Conservation (phyloP, 2,113 vertebrate species). For the Macrotus californicus region DNA sequence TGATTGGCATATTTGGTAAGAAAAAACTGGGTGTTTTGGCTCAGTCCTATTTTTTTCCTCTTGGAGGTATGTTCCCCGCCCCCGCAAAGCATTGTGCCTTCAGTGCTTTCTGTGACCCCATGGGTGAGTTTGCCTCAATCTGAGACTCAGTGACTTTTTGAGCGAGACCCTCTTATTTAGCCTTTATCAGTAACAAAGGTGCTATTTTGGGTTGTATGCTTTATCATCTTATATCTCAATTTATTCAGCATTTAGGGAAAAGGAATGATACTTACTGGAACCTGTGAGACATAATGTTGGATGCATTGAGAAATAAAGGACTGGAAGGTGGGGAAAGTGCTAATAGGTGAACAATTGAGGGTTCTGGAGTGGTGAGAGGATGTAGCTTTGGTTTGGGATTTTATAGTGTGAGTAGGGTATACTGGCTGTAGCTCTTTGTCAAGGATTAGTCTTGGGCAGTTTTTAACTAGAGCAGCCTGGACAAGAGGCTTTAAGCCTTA, state of each 20-base stretch:
- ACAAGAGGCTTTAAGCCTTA: background rate
- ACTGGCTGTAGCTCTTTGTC: background rate
- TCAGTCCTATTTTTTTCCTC: background rate
- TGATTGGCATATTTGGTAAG: background rate
- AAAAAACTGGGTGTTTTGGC: background rate
- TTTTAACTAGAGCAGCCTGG: background rate
- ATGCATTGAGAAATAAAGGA: background rate
- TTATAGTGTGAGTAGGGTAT: background rate
- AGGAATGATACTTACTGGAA: background rate
- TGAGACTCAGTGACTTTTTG: background rate
- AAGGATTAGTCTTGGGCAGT: background rate
- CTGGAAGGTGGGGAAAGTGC: background rate
- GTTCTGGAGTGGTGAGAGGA: background rate
- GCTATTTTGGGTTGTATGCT: background rate
- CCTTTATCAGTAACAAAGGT: background rate
- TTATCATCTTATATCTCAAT: background rate
- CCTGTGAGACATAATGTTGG: background rate
- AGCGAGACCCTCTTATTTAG: background rate
- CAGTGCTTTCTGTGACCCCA: accelerated
- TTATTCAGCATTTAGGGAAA: background rate
- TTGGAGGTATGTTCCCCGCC: background rate
- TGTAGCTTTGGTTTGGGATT: background rate
- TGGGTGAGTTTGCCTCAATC: background rate
- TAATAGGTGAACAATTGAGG: background rate
- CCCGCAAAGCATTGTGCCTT: background rate